phyloP scores from a whole-genome alignment of 1,140 invertebrate genomes.

The Pogonomyrmex californicus region DNA sequence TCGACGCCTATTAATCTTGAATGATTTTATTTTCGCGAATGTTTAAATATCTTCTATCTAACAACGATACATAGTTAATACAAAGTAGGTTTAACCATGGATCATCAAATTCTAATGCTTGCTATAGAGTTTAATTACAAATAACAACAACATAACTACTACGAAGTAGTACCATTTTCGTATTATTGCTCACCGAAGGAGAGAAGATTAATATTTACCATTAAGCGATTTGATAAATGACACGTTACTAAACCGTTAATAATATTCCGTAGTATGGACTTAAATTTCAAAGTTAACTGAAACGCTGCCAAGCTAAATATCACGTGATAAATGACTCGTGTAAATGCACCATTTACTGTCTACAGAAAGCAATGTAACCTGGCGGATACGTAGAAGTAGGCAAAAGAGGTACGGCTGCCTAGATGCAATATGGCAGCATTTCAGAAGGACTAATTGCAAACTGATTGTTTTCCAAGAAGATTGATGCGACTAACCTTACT shows the following conservation, averaged over 20 bases:
- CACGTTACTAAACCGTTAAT: constrained; percentile 64
- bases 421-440: constrained; percentile 59
- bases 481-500: constrained; percentile 60
- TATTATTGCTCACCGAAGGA: constrained; percentile 40
- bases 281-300: constrained; percentile 65
- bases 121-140: constrained; percentile 22
- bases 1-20: too few relatives aligned
- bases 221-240: constrained; percentile 64
- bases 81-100: constrained; percentile 2
- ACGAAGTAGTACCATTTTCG: constrained; percentile 45
- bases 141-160: constrained; percentile 48
- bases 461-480: constrained; percentile 64
- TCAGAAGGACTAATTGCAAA: constrained; percentile 62
- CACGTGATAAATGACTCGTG: constrained; percentile 64
- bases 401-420: constrained; percentile 58
- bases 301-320: constrained; percentile 65
- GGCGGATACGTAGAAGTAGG: constrained; percentile 63
- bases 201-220: constrained; percentile 61
- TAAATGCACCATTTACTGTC: constrained; percentile 62
- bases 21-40: too few relatives aligned
- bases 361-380: constrained; percentile 58
- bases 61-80: not conserved
- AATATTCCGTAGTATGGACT: constrained; percentile 61
- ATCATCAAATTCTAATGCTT: constrained; percentile 51
- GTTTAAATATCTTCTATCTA: not conserved